Percentiles rank a stretch among this genome's conserved stretches.
phyloP scores from a whole-genome alignment of 1,140 invertebrate species.

The Caenorhabditis tropicalis region DNA sequence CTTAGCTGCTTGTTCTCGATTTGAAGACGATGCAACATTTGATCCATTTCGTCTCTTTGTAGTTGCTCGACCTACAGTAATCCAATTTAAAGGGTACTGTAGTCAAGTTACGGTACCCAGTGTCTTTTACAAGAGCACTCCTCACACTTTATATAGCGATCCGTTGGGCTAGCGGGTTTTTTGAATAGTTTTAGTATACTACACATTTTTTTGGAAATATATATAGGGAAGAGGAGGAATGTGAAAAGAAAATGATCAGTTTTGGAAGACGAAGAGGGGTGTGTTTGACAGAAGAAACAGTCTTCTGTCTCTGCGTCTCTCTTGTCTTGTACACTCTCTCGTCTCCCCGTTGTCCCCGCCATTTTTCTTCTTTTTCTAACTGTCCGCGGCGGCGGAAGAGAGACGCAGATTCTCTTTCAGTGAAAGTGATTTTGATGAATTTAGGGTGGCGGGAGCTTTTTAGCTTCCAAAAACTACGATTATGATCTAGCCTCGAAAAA shows the following conservation, averaged over 20 bases:
- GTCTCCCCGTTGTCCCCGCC: background rate
- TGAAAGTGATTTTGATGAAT: background rate
- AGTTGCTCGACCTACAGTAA: conserved; percentile 67
- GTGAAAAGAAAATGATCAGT: too few species aligned
- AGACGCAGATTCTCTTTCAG: too few species aligned
- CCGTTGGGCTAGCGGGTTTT: background rate
- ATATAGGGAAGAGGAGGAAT: too few species aligned
- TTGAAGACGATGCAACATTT: conserved; percentile 68
- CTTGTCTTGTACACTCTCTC: background rate
- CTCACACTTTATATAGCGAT: background rate
- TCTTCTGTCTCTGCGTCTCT: background rate
- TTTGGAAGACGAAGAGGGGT: too few species aligned
- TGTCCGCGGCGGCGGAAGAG: background rate
- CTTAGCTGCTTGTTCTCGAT: conserved; percentile 64
- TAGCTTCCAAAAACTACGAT: too few species aligned
- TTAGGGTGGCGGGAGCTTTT: too few species aligned
- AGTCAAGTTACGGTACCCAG: background rate
- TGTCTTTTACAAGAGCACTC: background rate
- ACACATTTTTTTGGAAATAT: background rate
- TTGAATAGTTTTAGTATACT: conserved; percentile 18
- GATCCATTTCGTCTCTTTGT: conserved; percentile 70
- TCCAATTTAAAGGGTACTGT: background rate
- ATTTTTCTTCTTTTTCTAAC: conserved; percentile 7
- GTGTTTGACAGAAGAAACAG: background rate
- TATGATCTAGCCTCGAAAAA: too few species aligned